Percentiles rank a stretch among this genome's conserved stretches.
Conservation (phyloP, 2,797 vertebrate genomes). For the Orestias chungarensis region DNA sequence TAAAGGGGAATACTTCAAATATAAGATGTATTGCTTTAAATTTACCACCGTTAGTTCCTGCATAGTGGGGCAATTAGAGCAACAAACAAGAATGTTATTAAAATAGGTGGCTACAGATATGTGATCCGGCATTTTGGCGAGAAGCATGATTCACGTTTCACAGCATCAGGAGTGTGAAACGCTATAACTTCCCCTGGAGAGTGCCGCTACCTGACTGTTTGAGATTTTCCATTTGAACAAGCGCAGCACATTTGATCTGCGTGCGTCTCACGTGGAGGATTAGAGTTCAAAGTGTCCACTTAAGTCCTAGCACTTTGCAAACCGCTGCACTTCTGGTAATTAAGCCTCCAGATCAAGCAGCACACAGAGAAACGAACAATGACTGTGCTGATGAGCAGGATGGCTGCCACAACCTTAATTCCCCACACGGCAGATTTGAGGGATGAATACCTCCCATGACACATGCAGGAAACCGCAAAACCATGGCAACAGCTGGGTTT, state of each 20-base stretch:
- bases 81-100: slow-evolving; percentile 51
- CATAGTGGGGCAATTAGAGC: slow-evolving; percentile 17
- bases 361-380: slow-evolving; percentile 72
- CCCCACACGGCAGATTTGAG: slow-evolving; percentile 66
- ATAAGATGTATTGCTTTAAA: slow-evolving; percentile 38
- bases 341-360: slow-evolving; percentile 74
- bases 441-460: slow-evolving; percentile 70
- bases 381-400: slow-evolving; percentile 72
- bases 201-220: slow-evolving; percentile 51
- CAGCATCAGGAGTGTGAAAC: slow-evolving; percentile 70
- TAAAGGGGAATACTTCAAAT: slow-evolving; percentile 39
- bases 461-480: slow-evolving; percentile 46
- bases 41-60: slow-evolving; percentile 26
- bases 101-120: slow-evolving; percentile 41
- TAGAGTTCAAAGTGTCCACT: slow-evolving; percentile 80
- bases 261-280: slow-evolving; percentile 71
- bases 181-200: slow-evolving; percentile 58
- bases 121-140: slow-evolving; percentile 53
- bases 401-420: slow-evolving; percentile 60
- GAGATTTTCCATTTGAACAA: slow-evolving; percentile 68
- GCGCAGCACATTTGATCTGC: slow-evolving; percentile 73
- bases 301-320: slow-evolving; percentile 75
- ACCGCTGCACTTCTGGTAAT: slow-evolving; percentile 76
- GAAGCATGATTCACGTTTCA: slow-evolving; percentile 69
- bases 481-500: slow-evolving; percentile 42